Evolutionary conservation across 30 jellyfish, hydroid and myxozoan species (phyloP), one percentile per base, ranked within the genome.

Genomic region (Cassiopea xamachana): DNA sequence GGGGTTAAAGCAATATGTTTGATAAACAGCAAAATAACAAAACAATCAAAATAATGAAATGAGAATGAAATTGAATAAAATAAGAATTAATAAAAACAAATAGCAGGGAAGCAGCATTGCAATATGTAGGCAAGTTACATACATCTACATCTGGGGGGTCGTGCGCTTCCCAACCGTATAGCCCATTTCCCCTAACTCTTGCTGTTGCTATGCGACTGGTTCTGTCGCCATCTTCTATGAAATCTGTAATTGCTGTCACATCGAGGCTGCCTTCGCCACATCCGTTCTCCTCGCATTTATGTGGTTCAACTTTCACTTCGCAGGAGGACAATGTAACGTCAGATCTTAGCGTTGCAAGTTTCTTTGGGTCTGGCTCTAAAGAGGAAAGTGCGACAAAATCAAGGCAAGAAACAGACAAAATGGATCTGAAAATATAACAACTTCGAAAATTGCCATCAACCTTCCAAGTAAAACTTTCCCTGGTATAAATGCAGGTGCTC

Each of bases 71-170:
- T n/a, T n/a, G n/a, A n/a, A n/a, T n/a, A n/a, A n/a, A n/a, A n/a
- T n/a, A n/a, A n/a, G n/a, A n/a, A n/a, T n/a, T n/a, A n/a, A n/a
- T n/a, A n/a, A n/a, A n/a, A n/a, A n/a, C n/a, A n/a, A n/a, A n/a
- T n/a, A n/a, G n/a, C n/a, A n/a, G n/a, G n/a, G n/a, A n/a, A n/a
- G n/a, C n/a, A n/a, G n/a, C n/a, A n/a, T n/a, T n/a, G n/a, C n/a
- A n/a, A n/a, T n/a, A n/a, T n/a, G n/a, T n/a, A n/a, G n/a, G n/a
- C n/a, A n/a, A n/a, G n/a, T n/a, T 67, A 48, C 1, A 2, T 68
- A 89, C 96, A 92, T 89, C 85, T 0, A 89, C 58, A 48, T 89
- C 96, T 1, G 96, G 96, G 1, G 96, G 96, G 85, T 89, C 96
- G 69, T 89, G 73, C 81, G 87, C 75, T 81, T 46, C 73, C 89